Evolutionary conservation across 2,113 vertebrate genomes (phyloP).

Genomic region (Tupaia chinensis): DNA sequence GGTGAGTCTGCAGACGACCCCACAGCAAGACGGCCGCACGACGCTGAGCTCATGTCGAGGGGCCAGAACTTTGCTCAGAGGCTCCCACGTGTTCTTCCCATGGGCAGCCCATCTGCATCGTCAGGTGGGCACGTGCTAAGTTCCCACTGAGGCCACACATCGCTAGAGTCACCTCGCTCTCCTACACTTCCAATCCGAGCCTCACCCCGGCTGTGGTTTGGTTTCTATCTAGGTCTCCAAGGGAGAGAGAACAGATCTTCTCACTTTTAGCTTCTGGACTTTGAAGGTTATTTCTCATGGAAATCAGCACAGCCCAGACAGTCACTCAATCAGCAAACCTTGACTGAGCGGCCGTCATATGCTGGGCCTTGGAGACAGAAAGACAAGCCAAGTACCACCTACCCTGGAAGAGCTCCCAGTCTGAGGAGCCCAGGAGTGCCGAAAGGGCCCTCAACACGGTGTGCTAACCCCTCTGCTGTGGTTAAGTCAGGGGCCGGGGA

Average conservation of each 20-base stretch:
- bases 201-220: background rate
- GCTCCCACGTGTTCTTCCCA: too few relatives aligned
- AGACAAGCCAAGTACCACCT: background rate
- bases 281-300: background rate
- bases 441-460: too few relatives aligned
- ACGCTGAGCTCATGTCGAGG: too few relatives aligned
- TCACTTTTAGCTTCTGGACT: background rate
- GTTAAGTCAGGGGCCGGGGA: too few relatives aligned
- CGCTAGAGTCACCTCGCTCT: too few relatives aligned
- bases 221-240: background rate
- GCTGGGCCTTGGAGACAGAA: background rate
- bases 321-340: background rate
- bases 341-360: too few relatives aligned
- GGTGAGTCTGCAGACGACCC: too few relatives aligned
- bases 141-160: too few relatives aligned
- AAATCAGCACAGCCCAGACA: background rate
- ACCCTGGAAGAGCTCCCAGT: accelerated
- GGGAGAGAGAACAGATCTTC: background rate
- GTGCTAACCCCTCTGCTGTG: background rate
- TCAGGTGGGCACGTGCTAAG: too few relatives aligned
- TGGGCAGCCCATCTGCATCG: too few relatives aligned
- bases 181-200: background rate
- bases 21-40: too few relatives aligned
- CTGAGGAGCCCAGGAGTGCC: background rate
- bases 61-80: too few relatives aligned